Evolutionary conservation across 2,113 vertebrate genomes (phyloP).

Genomic region (Microcebus lehilahytsara): DNA sequence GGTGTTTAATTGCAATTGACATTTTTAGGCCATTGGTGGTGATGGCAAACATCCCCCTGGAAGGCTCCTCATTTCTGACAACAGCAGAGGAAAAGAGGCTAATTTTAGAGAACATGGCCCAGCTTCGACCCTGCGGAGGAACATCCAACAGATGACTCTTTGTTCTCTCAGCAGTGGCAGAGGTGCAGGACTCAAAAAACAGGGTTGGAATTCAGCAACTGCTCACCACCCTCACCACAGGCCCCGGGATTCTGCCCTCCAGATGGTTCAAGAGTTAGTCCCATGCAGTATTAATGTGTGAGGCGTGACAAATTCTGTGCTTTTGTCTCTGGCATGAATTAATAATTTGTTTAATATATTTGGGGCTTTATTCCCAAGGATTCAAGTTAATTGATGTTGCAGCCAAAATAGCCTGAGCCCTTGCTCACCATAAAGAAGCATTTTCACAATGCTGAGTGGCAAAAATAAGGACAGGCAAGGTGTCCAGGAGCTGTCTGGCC

Average conservation of each 20-base stretch:
- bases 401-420: not conserved
- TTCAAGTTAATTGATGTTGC: not conserved
- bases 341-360: constrained; percentile 13
- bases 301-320: not conserved
- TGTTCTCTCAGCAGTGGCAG: not conserved
- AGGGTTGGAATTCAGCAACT: not conserved
- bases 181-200: not conserved
- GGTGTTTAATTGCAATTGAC: constrained; percentile 34
- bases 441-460: not conserved
- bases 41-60: constrained; percentile 22
- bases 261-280: not conserved
- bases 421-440: not conserved
- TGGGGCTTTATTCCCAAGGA: not conserved
- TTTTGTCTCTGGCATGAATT: constrained; percentile 17
- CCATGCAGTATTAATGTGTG: not conserved
- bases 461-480: not conserved
- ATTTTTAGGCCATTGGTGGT: constrained; percentile 54
- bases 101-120: not conserved
- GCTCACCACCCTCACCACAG: not conserved
- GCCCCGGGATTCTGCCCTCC: not conserved
- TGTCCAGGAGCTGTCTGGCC: not conserved
- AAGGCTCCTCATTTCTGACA: constrained; percentile 28
- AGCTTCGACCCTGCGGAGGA: not conserved
- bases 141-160: not conserved
- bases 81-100: not conserved